A percentile compares a stretch with the other conserved stretches of the same genome.
Evolutionary conservation across 2,113 vertebrate species (phyloP).

Genomic region (Rhinopomastus cyanomelas): DNA sequence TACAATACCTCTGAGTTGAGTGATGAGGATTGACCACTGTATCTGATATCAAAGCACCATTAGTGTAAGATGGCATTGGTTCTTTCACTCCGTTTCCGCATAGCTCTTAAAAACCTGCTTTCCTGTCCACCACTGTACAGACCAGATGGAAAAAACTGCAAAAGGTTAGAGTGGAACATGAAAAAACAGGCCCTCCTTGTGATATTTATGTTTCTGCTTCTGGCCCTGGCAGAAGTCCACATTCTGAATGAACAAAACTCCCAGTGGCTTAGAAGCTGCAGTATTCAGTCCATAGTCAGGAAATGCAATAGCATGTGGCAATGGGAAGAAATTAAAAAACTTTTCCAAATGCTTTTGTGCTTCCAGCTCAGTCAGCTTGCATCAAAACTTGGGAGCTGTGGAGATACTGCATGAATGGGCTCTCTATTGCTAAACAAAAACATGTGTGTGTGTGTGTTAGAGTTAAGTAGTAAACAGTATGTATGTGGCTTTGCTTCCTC

Average conservation of each 20-base stretch:
- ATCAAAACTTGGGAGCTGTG: constrained; percentile 6
- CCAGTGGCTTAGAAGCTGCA: constrained; percentile 4
- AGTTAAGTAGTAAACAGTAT: constrained; percentile 4
- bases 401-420: constrained; percentile 49
- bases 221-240: constrained; percentile 41
- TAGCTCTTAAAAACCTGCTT: not conserved
- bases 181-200: constrained; percentile 51
- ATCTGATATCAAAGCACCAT: constrained; percentile 35
- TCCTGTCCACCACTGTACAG: constrained; percentile 21
- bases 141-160: constrained; percentile 50
- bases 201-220: constrained; percentile 65
- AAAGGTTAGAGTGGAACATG: constrained; percentile 51
- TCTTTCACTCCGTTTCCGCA: not conserved
- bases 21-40: constrained; percentile 18
- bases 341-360: constrained; percentile 34
- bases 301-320: constrained; percentile 61
- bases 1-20: not conserved
- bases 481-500: constrained; percentile 2
- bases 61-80: not conserved
- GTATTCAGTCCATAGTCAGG: constrained; percentile 33
- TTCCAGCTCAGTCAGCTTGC: constrained; percentile 40
- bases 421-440: constrained; percentile 38
- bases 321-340: constrained; percentile 41
- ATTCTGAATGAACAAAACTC: constrained; percentile 40
- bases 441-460: not conserved